Evolutionary conservation across 2,888 invertebrate species (phyloP).

Genomic region (Nephrotoma flavescens): DNA sequence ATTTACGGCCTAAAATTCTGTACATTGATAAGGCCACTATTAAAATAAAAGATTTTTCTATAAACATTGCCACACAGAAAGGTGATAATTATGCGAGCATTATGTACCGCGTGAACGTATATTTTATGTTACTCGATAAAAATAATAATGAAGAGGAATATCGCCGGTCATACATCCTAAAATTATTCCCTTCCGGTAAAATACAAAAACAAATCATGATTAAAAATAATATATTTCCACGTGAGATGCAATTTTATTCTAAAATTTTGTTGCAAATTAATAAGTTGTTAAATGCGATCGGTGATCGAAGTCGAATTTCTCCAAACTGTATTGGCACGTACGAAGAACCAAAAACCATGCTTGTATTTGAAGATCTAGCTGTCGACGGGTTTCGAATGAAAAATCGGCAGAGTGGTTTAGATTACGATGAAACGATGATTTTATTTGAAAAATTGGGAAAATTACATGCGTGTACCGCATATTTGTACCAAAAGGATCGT

Average conservation of each 20-base stretch:
- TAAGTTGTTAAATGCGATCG: constrained; percentile 22
- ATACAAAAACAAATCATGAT: constrained; percentile 19
- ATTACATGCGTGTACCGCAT: constrained; percentile 39
- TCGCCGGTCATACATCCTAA: constrained; percentile 27
- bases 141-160: constrained; percentile 17
- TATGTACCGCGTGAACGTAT: constrained; percentile 27
- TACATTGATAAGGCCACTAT: background rate
- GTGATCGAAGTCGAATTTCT: constrained; percentile 25
- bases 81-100: constrained; percentile 27
- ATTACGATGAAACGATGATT: constrained; percentile 35
- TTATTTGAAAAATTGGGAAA: constrained; percentile 38
- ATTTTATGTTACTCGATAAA: constrained; percentile 17
- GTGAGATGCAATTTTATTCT: constrained; percentile 27
- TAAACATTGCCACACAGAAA: constrained; percentile 12
- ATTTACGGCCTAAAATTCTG: background rate
- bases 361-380: constrained; percentile 40
- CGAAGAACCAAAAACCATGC: constrained; percentile 26
- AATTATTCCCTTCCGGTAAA: constrained; percentile 23
- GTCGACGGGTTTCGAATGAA: constrained; percentile 38
- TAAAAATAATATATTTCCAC: constrained; percentile 27
- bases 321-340: constrained; percentile 24
- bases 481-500: constrained; percentile 21
- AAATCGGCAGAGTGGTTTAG: constrained; percentile 33
- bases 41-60: background rate
- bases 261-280: constrained; percentile 26